Conservation (phyloP, 2,888 invertebrate genomes). For the Drosophila nr. fundita region DNA sequence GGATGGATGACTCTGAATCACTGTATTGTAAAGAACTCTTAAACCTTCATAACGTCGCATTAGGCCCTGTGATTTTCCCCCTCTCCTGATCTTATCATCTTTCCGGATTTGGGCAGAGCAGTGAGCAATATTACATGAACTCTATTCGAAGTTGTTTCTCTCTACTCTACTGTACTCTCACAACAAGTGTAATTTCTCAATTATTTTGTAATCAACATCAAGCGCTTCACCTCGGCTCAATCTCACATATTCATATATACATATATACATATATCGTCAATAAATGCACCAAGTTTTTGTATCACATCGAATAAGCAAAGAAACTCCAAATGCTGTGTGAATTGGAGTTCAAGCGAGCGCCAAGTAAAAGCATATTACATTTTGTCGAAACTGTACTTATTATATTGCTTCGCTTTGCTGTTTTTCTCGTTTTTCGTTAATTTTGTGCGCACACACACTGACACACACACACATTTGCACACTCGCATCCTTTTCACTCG, state of each 20-base stretch:
- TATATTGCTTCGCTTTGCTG: conserved; percentile 41
- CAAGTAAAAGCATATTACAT: conserved; percentile 53
- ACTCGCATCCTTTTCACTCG: conserved; percentile 53
- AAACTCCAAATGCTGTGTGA: conserved; percentile 72
- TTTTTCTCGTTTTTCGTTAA: conserved; percentile 68
- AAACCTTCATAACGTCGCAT: background rate
- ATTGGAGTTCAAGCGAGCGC: conserved; percentile 48
- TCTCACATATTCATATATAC: background rate
- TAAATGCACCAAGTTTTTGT: conserved; percentile 3
- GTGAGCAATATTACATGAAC: background rate
- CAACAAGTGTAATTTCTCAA: background rate
- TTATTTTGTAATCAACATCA: conserved; percentile 1
- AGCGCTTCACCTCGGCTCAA: background rate
- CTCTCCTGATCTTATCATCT: background rate
- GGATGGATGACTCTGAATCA: background rate
- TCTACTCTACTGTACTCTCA: conserved; percentile 1
- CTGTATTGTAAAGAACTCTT: background rate
- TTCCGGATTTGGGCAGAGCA: background rate
- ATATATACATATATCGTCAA: background rate
- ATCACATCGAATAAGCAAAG: conserved; percentile 45
- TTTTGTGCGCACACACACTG: conserved; percentile 54
- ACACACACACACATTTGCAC: conserved; percentile 25
- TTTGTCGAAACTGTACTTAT: conserved; percentile 73
- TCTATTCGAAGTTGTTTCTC: background rate
- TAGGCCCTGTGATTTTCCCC: background rate